Conservation (phyloP, 2,888 invertebrate genomes). For the Hedya salicella region DNA sequence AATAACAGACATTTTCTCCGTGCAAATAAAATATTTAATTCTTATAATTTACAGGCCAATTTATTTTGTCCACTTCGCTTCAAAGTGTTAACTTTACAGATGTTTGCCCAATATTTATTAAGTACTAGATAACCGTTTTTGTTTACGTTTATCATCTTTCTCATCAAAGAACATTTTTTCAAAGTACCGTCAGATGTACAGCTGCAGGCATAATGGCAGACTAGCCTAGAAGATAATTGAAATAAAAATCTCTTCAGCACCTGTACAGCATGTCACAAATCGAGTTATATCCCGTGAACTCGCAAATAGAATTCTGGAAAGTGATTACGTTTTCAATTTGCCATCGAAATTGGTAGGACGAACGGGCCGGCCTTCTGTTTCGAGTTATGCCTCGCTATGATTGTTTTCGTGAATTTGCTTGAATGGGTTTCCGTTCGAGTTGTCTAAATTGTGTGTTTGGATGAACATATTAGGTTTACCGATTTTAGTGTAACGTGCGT, state of each 20-base stretch:
- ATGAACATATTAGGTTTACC: constrained; percentile 20
- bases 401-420: constrained; percentile 62
- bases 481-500: background rate
- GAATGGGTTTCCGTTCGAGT: constrained; percentile 52
- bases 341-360: constrained; percentile 76
- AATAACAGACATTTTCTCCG: too few relatives aligned
- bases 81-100: too few relatives aligned
- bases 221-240: background rate
- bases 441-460: constrained; percentile 40
- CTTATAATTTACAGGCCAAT: too few relatives aligned
- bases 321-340: constrained; percentile 81
- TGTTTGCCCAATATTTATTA: too few relatives aligned
- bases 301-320: constrained; percentile 76
- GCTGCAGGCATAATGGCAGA: background rate
- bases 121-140: too few relatives aligned
- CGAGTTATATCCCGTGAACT: constrained; percentile 66
- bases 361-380: constrained; percentile 54
- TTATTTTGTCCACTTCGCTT: too few relatives aligned
- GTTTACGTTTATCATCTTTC: too few relatives aligned
- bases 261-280: constrained; percentile 54
- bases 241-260: constrained; percentile 35
- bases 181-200: too few relatives aligned
- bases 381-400: constrained; percentile 57
- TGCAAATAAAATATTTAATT: too few relatives aligned
- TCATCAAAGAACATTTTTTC: too few relatives aligned